These are phyloP conservation scores for Leiothrix lutea DNA, from an alignment of 2,113 vertebrate species.

Conservation along the genomic window DNA sequence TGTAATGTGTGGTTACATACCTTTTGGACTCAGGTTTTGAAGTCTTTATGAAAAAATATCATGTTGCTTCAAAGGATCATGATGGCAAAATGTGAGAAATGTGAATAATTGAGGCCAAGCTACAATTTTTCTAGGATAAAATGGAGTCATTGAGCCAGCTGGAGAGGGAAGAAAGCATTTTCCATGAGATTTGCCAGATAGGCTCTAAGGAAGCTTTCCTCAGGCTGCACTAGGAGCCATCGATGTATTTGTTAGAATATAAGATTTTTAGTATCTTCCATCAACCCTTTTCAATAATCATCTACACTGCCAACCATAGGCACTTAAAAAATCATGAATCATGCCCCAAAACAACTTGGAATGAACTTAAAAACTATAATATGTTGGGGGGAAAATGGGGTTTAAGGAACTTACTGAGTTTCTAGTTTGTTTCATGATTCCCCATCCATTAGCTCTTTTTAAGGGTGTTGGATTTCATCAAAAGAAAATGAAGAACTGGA, in stretches of 20 bases:
- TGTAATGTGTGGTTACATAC: not conserved
- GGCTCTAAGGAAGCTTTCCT: not conserved
- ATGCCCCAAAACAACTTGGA: not conserved
- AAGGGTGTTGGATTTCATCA: not conserved
- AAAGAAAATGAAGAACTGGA: not conserved
- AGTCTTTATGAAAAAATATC: not conserved
- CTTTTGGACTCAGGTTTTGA: not conserved
- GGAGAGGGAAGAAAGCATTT: constrained; percentile 16
- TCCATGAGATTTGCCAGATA: not conserved
- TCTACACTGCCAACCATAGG: not conserved
- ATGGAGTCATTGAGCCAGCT: constrained; percentile 17
- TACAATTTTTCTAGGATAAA: not conserved
- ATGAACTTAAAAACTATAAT: not conserved
- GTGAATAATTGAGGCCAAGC: not conserved
- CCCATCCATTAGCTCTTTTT: not conserved
- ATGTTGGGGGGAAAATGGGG: fast-evolving
- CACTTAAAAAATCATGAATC: not conserved
- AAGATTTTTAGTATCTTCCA: not conserved
- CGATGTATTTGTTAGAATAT: not conserved
- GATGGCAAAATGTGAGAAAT: not conserved
- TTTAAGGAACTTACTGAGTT: not conserved
- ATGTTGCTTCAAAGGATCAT: not conserved
- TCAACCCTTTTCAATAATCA: not conserved
- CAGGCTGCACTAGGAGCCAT: not conserved
- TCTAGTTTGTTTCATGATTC: not conserved